These are phyloP conservation scores for Hirtodrosophila confusa DNA, from an alignment of 2,888 invertebrate genomes.

Conservation along the genomic window DNA sequence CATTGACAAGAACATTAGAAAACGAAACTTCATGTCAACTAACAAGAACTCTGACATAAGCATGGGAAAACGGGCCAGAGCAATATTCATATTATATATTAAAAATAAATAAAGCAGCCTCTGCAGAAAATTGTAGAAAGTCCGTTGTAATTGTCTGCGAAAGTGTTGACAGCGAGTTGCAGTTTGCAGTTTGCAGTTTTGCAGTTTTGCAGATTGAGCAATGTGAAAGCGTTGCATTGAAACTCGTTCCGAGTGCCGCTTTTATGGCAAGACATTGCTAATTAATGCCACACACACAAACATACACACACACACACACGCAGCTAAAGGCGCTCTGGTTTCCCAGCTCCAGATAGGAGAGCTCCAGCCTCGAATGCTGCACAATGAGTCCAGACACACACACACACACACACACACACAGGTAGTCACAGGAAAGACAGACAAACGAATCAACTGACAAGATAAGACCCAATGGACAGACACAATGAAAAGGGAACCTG, in stretches of 20 bases:
- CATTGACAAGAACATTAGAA: too few relatives aligned
- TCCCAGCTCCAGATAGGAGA: slow-evolving; percentile 34
- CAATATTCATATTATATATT: neutral
- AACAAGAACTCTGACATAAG: too few relatives aligned
- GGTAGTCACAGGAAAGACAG: slow-evolving; percentile 45
- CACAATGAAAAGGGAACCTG: slow-evolving; percentile 54
- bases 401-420: slow-evolving; percentile 18
- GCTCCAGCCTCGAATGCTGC: slow-evolving; percentile 29
- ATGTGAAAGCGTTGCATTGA: slow-evolving; percentile 66
- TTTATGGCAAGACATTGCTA: slow-evolving; percentile 59
- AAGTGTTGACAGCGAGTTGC: slow-evolving; percentile 64
- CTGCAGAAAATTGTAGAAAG: slow-evolving; percentile 59
- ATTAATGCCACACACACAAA: slow-evolving; percentile 50
- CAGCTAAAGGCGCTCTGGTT: slow-evolving; percentile 48
- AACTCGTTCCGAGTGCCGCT: slow-evolving; percentile 51
- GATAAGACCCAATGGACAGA: too few relatives aligned
- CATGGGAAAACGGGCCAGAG: too few relatives aligned
- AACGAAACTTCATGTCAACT: too few relatives aligned
- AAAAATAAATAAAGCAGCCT: slow-evolving; percentile 1
- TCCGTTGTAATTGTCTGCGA: slow-evolving; percentile 54
- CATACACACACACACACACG: slow-evolving; percentile 27
- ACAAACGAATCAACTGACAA: slow-evolving; percentile 31
- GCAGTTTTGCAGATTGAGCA: slow-evolving; percentile 32
- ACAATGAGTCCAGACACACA: slow-evolving; percentile 43
- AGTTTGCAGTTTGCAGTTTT: slow-evolving; percentile 21